Evolutionary conservation across 2,888 invertebrate species (phyloP), one percentile per base, ranked within the genome.

Genomic region (Dione juno): DNA sequence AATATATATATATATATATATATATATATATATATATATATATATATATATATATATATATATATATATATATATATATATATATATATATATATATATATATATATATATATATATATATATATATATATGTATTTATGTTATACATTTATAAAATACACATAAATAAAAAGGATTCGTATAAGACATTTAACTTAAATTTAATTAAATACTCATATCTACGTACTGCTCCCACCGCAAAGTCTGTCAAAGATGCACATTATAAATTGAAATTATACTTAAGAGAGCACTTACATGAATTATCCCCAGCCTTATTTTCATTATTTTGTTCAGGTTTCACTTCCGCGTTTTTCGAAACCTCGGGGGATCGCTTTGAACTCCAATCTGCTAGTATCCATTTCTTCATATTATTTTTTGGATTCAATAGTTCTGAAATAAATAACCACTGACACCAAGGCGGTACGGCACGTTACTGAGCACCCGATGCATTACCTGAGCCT

Each of bases 311-410:
- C 11, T 43, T 10, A 16, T 67, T 14, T 48, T 68, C 72, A 14
- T 67, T 65, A 45, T 41, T 66, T n/a, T 53, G 50, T 41, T 67
- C 67, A 48, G 67, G 59, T 54, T 71, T 65, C 5, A 66, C 73
- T 9, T 74, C 77, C n/a, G 57, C 72, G n/a, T 58, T 68, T 35
- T 71, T 76, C n/a, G 70, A 54, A 37, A 71, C 68, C 61, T 73
- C 67, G 0, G 54, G 64, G 21, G 54, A 66, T 57, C 50, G 64
- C 16, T 14, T 83, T 66, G 77, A 80, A 16, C 78, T 79, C 88
- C 87, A 90, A 72, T 88, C 85, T 43, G 88, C 85, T 37, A 88
- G 69, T 57, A 89, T 80, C 89, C 88, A 89, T 73, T 86, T 85
- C 70, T 88, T 85, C 70, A 74, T 79, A 76, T 83, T 84, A 40